Conservation (phyloP, 1,140 invertebrate genomes). For the Drosophila albomicans region DNA sequence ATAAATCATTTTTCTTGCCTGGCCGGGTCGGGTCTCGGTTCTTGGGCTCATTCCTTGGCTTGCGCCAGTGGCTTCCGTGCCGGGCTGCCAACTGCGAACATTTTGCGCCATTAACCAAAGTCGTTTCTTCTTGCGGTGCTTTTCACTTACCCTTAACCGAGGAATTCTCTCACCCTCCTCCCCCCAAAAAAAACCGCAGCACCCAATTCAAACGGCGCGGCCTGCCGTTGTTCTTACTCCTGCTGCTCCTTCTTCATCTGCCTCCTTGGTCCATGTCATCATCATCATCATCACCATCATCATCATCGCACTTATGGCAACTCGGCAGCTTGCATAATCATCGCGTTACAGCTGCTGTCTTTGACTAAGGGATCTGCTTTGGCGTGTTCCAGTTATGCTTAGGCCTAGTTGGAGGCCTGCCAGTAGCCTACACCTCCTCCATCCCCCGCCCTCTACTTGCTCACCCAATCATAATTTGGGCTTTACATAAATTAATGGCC, state of each 20-base stretch:
- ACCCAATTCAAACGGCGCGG: constrained; percentile 35
- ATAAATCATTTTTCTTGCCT: constrained; percentile 78
- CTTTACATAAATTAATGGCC: constrained; percentile 84
- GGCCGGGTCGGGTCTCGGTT: constrained; percentile 10
- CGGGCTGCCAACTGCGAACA: constrained; percentile 73
- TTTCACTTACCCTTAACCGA: constrained; percentile 79
- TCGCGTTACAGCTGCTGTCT: constrained; percentile 48
- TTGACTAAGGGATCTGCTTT: not conserved
- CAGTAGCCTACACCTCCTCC: constrained; percentile 9
- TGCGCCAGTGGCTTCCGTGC: not conserved
- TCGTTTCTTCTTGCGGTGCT: constrained; percentile 73
- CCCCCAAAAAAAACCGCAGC: constrained; percentile 42
- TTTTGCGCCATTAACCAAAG: constrained; percentile 80
- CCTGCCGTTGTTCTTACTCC: constrained; percentile 1
- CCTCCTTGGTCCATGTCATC: constrained; percentile 15
- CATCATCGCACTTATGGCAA: constrained; percentile 60
- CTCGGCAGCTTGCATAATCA: constrained; percentile 74
- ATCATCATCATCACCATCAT: constrained; percentile 46
- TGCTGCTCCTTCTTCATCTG: not conserved
- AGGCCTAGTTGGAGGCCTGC: constrained; percentile 72
- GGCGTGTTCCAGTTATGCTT: constrained; percentile 51
- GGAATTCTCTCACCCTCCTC: not conserved
- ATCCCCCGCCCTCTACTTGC: constrained; percentile 13
- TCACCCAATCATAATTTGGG: constrained; percentile 81
- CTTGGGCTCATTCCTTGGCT: not conserved